Evolutionary conservation across 2,113 vertebrate species (phyloP), one percentile per base, ranked within the genome.

Genomic region (Ia io): DNA sequence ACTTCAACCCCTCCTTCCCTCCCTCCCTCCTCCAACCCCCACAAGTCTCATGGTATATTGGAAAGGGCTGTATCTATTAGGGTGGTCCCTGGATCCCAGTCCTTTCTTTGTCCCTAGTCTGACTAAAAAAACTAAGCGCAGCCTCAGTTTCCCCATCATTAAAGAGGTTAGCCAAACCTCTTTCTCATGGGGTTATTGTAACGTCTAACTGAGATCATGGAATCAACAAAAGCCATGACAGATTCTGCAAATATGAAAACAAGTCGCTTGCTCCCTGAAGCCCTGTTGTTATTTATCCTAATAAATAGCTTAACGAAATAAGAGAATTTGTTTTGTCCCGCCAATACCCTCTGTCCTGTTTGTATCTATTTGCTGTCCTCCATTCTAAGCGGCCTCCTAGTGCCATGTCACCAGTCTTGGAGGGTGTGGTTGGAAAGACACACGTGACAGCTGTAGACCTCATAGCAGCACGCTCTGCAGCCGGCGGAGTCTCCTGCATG

Each of bases 371-470:
- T 92, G 47, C 73, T 59, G 37, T n/a, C 23, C 59, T 93, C 84
- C 20, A 18, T 84, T 91, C 84, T 84, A 35, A 92, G 92, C 91
- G 71, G 53, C 28, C 77, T 93, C 76, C 63, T 35, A 37, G 23
- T 47, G 87, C 40, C 28, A 10, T 65, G 76, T 91, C 83, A 82
- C 77, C 44, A 80, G 73, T 78, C 80, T 94, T 65, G 61, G 56
- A 95, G 90, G 61, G 49, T 88, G 83, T 92, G 92, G 92, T 90
- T 65, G 84, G 79, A 82, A 76, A 76, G 93, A 94, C 67, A 42
- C 82, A 61, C 16, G 28, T 92, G 91, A 94, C 69, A 69, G 82
- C 67, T 51, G 18, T 80, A 91, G 96, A 67, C 61, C 74, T 88
- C 47, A 49, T 5, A 87, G 79, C 91, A 56, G 16, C 86, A n/a